phyloP scores from a whole-genome alignment of 2,888 invertebrate genomes.

The Erebia ligea region DNA sequence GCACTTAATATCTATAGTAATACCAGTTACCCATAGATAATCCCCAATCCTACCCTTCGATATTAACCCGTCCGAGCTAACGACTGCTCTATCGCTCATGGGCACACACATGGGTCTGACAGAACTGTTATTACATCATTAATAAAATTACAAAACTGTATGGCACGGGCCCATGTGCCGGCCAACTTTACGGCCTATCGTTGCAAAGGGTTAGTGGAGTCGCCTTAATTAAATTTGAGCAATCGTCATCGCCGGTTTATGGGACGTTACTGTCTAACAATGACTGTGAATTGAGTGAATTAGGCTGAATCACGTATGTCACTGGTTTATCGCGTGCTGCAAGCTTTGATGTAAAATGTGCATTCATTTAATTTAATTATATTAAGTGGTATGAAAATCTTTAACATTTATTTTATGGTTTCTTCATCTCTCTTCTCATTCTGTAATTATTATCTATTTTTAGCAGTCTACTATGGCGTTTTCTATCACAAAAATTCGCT shows the following conservation, averaged over 20 bases:
- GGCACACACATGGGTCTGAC: constrained; percentile 80
- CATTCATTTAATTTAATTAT: constrained; percentile 18
- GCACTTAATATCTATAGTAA: constrained; percentile 39
- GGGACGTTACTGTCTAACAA: constrained; percentile 68
- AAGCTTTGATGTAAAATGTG: constrained; percentile 46
- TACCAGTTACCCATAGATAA: constrained; percentile 65
- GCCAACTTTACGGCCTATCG: constrained; percentile 68
- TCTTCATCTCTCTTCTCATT: neutral
- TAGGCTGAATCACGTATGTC: constrained; percentile 72
- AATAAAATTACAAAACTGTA: constrained; percentile 82
- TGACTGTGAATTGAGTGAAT: constrained; percentile 75
- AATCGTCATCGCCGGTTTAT: constrained; percentile 71
- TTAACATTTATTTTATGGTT: neutral
- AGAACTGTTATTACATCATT: constrained; percentile 83
- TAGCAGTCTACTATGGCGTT: neutral
- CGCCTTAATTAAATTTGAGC: constrained; percentile 79
- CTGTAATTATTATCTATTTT: neutral
- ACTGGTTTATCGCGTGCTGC: constrained; percentile 63
- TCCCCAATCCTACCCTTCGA: constrained; percentile 70
- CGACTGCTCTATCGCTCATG: constrained; percentile 81
- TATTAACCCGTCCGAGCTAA: constrained; percentile 80
- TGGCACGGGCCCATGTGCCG: constrained; percentile 66
- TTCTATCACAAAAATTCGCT: neutral
- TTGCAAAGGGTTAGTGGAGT: constrained; percentile 62
- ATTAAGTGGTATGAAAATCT: neutral